Percentiles rank a stretch among this genome's conserved stretches.
These are phyloP conservation scores for Rhinopithecus roxellana DNA, from an alignment of 2,113 vertebrate species.

Conservation along the genomic window DNA sequence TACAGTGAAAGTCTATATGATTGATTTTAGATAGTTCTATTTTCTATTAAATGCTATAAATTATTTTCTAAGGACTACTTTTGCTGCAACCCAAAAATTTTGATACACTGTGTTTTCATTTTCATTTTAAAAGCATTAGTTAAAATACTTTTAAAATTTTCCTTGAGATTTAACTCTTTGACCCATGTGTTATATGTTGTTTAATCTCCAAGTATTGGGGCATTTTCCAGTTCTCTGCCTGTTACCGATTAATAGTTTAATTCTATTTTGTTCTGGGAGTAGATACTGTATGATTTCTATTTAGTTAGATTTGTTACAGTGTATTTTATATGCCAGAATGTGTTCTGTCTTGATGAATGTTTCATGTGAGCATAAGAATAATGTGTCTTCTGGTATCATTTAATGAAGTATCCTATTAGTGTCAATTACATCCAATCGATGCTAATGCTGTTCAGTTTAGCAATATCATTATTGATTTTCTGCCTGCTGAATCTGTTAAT, in stretches of 20 bases:
- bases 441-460: no score
- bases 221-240: not conserved
- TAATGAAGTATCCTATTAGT: no score
- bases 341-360: no score
- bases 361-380: not conserved
- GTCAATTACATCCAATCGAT: no score
- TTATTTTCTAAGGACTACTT: not conserved
- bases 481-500: not conserved
- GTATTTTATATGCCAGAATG: not conserved
- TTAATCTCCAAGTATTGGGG: not conserved
- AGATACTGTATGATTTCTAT: not conserved
- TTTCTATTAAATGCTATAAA: not conserved
- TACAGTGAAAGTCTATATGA: not conserved
- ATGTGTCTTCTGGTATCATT: not conserved
- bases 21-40: not conserved
- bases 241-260: not conserved
- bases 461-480: no score
- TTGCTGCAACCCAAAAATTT: not conserved
- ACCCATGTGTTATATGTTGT: not conserved
- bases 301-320: no score
- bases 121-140: not conserved
- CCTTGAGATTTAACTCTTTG: not conserved
- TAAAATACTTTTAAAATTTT: not conserved
- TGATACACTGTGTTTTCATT: not conserved
- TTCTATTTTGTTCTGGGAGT: not conserved